phyloP scores from a whole-genome alignment of 2,888 invertebrate species.

The Athetis lepigone region DNA sequence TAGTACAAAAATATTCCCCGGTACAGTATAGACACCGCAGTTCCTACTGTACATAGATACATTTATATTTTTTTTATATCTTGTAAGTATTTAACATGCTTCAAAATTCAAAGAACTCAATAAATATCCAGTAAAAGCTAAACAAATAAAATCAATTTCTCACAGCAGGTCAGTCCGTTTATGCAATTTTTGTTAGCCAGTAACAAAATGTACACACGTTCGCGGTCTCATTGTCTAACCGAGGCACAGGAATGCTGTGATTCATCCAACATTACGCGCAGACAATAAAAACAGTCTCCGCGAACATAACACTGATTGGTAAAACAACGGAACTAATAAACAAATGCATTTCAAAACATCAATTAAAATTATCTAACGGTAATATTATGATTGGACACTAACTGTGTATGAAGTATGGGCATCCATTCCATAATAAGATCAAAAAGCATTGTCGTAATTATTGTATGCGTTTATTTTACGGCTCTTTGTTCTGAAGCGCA shows the following conservation, averaged over 20 bases:
- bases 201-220: constrained; percentile 45
- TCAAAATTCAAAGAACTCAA: too few species aligned
- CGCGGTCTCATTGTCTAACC: constrained; percentile 58
- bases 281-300: constrained; percentile 45
- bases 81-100: too few species aligned
- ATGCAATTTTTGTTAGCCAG: constrained; percentile 55
- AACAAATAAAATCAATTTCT: constrained; percentile 39
- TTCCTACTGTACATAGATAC: too few species aligned
- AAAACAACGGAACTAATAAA: constrained; percentile 40
- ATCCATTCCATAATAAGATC: constrained; percentile 73
- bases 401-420: constrained; percentile 66
- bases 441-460: constrained; percentile 71
- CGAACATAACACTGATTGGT: constrained; percentile 44
- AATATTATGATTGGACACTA: constrained; percentile 53
- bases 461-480: constrained; percentile 74
- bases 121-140: neutral
- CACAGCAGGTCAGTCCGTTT: constrained; percentile 49
- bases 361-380: constrained; percentile 60
- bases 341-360: constrained; percentile 45
- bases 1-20: too few species aligned
- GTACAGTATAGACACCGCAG: too few species aligned
- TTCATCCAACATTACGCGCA: constrained; percentile 46
- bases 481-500: constrained; percentile 76
- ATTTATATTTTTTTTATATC: too few species aligned
- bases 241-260: constrained; percentile 56